These are phyloP conservation scores for Musca domestica DNA, from an alignment of 1,140 invertebrate genomes.

Conservation along the genomic window DNA sequence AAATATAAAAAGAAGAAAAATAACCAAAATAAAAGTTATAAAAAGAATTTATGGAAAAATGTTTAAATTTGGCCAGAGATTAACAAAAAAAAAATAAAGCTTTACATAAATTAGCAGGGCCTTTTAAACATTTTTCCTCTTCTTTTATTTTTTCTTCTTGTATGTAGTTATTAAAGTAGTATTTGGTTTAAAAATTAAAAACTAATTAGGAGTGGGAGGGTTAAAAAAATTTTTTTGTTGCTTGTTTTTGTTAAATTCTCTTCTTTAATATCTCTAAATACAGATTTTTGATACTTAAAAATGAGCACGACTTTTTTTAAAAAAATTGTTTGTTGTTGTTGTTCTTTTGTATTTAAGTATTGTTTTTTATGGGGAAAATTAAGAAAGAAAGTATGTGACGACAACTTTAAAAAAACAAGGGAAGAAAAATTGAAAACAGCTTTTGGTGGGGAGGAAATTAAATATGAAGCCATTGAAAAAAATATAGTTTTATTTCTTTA, in stretches of 20 bases:
- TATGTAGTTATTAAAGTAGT: no score
- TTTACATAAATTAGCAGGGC: no score
- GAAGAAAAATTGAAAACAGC: not conserved
- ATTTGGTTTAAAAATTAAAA: slow-evolving; percentile 9
- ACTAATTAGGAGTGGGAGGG: not conserved
- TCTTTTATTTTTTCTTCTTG: not conserved
- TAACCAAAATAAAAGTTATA: not conserved
- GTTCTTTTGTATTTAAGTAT: no score
- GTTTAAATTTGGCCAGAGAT: not conserved
- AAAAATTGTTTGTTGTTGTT: no score
- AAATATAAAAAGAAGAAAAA: not conserved
- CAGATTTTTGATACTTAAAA: not conserved
- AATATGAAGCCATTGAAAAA: no score
- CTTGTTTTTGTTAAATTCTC: slow-evolving; percentile 22
- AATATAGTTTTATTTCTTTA: no score
- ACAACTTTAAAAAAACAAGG: not conserved
- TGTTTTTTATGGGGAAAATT: not conserved
- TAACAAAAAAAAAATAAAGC: no score
- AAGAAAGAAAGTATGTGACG: not conserved
- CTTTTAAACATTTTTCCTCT: not conserved
- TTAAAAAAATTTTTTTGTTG: slow-evolving; percentile 19
- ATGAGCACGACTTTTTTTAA: slow-evolving; percentile 19
- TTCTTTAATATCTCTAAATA: slow-evolving; percentile 22
- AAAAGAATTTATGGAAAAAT: not conserved
- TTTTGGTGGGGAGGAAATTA: not conserved